phyloP scores from a whole-genome alignment of 2,113 vertebrate species.

The Hystrix brachyura region DNA sequence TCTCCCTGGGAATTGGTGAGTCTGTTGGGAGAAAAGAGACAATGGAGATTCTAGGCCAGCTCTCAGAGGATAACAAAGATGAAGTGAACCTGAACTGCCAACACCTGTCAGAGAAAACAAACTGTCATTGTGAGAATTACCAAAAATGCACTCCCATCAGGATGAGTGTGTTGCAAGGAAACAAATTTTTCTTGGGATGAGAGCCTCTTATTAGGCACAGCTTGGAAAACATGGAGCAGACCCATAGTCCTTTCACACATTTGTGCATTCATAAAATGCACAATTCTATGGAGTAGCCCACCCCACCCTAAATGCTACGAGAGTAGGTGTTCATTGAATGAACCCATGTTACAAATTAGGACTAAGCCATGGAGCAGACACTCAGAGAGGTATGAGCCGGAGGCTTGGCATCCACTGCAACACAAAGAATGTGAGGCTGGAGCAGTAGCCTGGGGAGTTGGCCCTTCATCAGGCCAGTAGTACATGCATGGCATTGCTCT shows the following conservation, averaged over 20 bases:
- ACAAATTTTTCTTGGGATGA: neutral
- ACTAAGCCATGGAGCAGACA: neutral
- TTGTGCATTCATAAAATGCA: neutral
- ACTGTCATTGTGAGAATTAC: neutral
- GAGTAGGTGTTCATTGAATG: neutral
- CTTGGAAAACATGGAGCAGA: neutral
- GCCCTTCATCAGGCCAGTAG: conserved; percentile 39
- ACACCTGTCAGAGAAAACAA: neutral
- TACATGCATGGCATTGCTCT: neutral
- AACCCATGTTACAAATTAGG: neutral
- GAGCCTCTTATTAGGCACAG: neutral
- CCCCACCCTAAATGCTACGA: too few relatives aligned
- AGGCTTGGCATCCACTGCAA: neutral
- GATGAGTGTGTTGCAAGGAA: neutral
- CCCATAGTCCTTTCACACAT: accelerated
- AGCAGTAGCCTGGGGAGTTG: neutral
- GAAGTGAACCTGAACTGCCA: neutral
- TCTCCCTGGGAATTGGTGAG: conserved; percentile 25
- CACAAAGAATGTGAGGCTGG: neutral
- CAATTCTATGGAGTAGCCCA: neutral
- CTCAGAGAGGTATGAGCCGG: neutral
- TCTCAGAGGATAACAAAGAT: conserved; percentile 41
- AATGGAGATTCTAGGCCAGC: neutral
- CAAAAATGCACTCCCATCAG: neutral
- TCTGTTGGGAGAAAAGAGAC: neutral